phyloP scores from a whole-genome alignment of 1,140 invertebrate genomes.

The Trachymyrmex septentrionalis region DNA sequence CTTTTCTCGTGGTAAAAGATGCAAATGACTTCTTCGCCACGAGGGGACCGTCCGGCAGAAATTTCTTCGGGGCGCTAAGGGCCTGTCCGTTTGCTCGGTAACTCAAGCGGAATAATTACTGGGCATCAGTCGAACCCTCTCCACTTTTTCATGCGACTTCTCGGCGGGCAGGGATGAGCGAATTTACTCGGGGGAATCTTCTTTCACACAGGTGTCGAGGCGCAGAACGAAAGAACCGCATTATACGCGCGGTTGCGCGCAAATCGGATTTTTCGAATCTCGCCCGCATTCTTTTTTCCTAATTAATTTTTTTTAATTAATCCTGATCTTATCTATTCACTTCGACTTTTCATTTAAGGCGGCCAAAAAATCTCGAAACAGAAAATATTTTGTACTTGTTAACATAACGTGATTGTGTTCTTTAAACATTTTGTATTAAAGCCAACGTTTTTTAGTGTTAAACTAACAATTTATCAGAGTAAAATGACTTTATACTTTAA shows the following conservation, averaged over 20 bases:
- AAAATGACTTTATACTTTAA: too few species aligned
- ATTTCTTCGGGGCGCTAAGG: slow-evolving; percentile 43
- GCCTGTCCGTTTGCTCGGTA: slow-evolving; percentile 56
- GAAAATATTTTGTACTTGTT: not conserved
- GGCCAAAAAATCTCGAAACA: too few species aligned
- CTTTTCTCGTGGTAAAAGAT: slow-evolving; percentile 51
- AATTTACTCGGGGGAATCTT: slow-evolving; percentile 43
- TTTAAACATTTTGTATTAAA: too few species aligned
- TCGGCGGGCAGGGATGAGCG: slow-evolving; percentile 22
- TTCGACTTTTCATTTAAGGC: not conserved
- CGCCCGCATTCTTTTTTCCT: not conserved
- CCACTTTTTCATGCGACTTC: slow-evolving; percentile 39
- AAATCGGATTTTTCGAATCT: slow-evolving; percentile 30
- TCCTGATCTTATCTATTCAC: not conserved
- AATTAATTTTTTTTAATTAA: not conserved
- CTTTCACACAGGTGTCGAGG: slow-evolving; percentile 53
- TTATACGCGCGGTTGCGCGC: slow-evolving; percentile 51
- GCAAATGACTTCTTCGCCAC: slow-evolving; percentile 41
- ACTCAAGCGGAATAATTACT: slow-evolving; percentile 70
- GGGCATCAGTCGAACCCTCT: slow-evolving; percentile 27
- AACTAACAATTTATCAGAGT: not conserved
- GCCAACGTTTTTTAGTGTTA: not conserved
- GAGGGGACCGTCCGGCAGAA: slow-evolving; percentile 36
- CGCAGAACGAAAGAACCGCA: slow-evolving; percentile 60
- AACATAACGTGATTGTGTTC: not conserved